Base-by-base conservation (phyloP, 2,797 vertebrate species). In the Gymnocypris eckloni region DNA sequence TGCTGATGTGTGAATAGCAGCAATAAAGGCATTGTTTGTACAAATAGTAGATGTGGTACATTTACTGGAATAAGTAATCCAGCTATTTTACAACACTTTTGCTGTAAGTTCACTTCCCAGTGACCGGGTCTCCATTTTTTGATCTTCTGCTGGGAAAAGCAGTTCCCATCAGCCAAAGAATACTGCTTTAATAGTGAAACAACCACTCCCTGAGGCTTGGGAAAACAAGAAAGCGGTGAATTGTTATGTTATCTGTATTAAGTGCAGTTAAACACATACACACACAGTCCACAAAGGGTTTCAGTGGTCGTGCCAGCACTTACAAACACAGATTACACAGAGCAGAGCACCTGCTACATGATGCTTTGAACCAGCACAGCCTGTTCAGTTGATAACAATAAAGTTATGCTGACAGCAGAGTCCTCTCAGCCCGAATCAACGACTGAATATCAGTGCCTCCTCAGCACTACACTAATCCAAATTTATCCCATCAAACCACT, bases 401-500 rank as follows among this genome's bases (percentile, higher is more conserved):
- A 45, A 79, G 25, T 80, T 69, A 8, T 59, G 52, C 81, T 72
- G 67, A 80, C 66, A 79, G 73, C 45, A 52, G 59, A 78, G 61
- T 2, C 41, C 48, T 70, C 79, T 81, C 66, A 81, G 48, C 64
- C 61, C 4, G 4, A 84, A 77, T 78, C n/a, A 56, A 52, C 64
- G 16, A 25, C n/a, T 50, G 71, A 83, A 66, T 39, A 66, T 50
- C 50, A 78, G 9, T 84, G 75, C 67, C 54, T 85, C 67, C 76
- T 64, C 77, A 85, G 77, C 77, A 80, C 52, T 72, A 59, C 22
- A 10, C 54, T 80, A 64, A 85, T 85, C 67, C 84, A 72, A 72
- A 80, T 80, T 13, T 64, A 85, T 85, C 67, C 77, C 67, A 64
- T 80, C 54, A 72, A 85, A 85, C 77, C 67, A 85, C 77, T 80